Base-by-base conservation (phyloP, 2,113 vertebrate genomes). In the cattle (Bos taurus) region DNA sequence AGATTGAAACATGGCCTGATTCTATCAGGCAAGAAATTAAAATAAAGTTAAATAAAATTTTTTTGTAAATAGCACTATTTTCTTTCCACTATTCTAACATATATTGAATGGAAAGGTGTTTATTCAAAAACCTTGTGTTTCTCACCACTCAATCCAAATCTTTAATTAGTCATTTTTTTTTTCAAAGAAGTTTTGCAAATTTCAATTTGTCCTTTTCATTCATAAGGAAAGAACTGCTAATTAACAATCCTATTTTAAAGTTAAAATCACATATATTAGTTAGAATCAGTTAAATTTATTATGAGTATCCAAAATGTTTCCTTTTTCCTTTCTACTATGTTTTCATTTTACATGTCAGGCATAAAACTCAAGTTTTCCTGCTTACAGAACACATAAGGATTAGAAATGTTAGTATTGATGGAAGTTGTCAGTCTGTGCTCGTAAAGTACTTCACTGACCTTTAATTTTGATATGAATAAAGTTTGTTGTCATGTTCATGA, bases 391-490 rank as follows among this genome's bases (percentile, higher is more conserved):
- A 64, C 48, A 67, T 50, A 97, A 97, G 87, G 85, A 94, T 97
- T 95, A 97, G 90, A 97, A 97, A 97, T 97, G 93, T 96, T 96
- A 77, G 77, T 85, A 60, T 96, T 97, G 97, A 97, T 95, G 90
- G 93, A 96, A 97, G 86, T 57, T 98, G 97, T 97, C 97, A 98
- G 82, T 98, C 93, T 98, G 57, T 78, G 74, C 89, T 95, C 96
- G 98, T 96, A 97, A 98, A 97, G 78, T 14, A 8, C 71, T 96
- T 98, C 91, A 87, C 67, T 98, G 98, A 98, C 98, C 98, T 99
- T 98, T 98, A 98, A 98, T 97, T 98, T 98, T 98, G 94, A 81
- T 98, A 97, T 90, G 98, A 99, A 98, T 98, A 97, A 98, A 96
- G 50, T 57, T 93, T 97, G 94, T 80, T 91, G 93, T 98, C 98